Evolutionary conservation across 2,888 invertebrate species (phyloP).

Genomic region (Aradus depressus): DNA sequence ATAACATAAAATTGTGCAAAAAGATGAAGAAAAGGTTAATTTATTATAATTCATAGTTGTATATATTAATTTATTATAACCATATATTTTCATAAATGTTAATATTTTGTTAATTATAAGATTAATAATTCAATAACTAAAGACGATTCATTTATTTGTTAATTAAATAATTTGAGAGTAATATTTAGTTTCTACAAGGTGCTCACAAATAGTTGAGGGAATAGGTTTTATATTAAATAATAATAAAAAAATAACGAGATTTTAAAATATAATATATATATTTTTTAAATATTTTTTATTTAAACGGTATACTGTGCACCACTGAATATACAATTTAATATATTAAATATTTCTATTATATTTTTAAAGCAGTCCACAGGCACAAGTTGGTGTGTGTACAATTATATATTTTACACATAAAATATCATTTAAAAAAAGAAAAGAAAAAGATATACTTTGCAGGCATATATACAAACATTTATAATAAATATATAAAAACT

Average conservation of each 20-base stretch:
- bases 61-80: too few relatives aligned
- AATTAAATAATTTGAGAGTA: neutral
- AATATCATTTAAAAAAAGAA: slow-evolving; percentile 10
- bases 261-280: slow-evolving; percentile 16
- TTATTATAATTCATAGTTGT: neutral
- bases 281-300: slow-evolving; percentile 21
- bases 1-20: slow-evolving; percentile 3
- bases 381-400: slow-evolving; percentile 27
- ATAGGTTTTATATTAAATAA: slow-evolving; percentile 16
- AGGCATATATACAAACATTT: slow-evolving; percentile 14
- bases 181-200: slow-evolving; percentile 12
- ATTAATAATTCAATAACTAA: too few relatives aligned
- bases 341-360: slow-evolving; percentile 11
- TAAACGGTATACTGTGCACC: slow-evolving; percentile 22
- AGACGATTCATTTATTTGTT: too few relatives aligned
- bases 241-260: slow-evolving; percentile 19
- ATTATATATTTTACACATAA: slow-evolving; percentile 5
- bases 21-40: slow-evolving; percentile 8
- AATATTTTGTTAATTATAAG: too few relatives aligned
- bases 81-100: neutral
- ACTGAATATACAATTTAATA: slow-evolving; percentile 23
- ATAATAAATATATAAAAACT: slow-evolving; percentile 15
- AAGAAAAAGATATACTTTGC: slow-evolving; percentile 12
- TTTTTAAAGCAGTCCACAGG: slow-evolving; percentile 24
- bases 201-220: slow-evolving; percentile 1